A percentile compares a stretch with the other conserved stretches of the same genome.
Evolutionary conservation across 2,797 vertebrate species (phyloP).

Genomic region (Catostomus latipinnis): DNA sequence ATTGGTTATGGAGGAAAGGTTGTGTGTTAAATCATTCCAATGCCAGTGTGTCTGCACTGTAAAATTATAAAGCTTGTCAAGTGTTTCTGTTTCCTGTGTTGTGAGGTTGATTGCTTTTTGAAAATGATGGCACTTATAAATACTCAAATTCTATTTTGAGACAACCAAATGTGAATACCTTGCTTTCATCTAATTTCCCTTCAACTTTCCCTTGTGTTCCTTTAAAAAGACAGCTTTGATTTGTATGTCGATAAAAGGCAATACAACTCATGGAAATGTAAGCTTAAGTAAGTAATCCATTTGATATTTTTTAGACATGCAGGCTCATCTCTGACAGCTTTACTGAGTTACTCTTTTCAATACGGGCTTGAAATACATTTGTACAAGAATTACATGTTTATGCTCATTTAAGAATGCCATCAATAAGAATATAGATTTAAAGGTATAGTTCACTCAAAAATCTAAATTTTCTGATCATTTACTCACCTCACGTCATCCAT

Average conservation of each 20-base stretch:
- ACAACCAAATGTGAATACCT: conserved; percentile 15
- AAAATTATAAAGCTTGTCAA: conserved; percentile 22
- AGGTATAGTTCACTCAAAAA: too few species aligned
- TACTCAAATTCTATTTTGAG: conserved; percentile 42
- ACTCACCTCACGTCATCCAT: too few species aligned
- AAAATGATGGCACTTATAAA: conserved; percentile 33
- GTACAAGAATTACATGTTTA: not conserved
- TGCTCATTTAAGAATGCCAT: too few species aligned
- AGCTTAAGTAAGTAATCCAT: not conserved
- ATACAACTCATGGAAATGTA: not conserved
- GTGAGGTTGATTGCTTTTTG: conserved; percentile 28
- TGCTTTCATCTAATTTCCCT: conserved; percentile 35
- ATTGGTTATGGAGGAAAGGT: conserved; percentile 8
- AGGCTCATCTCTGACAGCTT: not conserved
- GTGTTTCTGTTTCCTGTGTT: conserved; percentile 30
- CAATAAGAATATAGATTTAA: too few species aligned
- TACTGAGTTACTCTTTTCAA: not conserved
- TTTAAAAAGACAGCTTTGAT: conserved; percentile 28
- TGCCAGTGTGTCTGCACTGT: conserved; percentile 5
- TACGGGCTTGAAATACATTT: not conserved
- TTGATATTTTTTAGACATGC: not conserved
- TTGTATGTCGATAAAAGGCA: conserved; percentile 14
- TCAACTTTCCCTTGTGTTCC: conserved; percentile 22
- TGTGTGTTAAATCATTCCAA: conserved; percentile 18
- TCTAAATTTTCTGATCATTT: too few species aligned